Percentiles rank a stretch among this genome's conserved stretches.
Conservation (phyloP, 2,888 invertebrate genomes). For the Beris morrisii region DNA sequence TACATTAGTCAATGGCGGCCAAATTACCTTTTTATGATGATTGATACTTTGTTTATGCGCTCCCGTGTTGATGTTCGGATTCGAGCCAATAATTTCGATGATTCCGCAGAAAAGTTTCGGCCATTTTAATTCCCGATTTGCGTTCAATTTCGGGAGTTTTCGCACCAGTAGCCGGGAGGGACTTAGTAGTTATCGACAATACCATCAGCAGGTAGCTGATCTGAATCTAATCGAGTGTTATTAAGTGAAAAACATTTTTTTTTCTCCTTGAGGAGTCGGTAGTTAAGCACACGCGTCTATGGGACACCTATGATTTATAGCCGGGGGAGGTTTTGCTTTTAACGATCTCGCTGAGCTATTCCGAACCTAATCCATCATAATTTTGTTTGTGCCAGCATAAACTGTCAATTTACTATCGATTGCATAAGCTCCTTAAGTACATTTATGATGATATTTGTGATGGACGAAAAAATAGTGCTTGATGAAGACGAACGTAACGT, state of each 20-base stretch:
- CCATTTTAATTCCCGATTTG: slow-evolving; percentile 14
- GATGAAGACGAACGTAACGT: no score
- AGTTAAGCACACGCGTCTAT: slow-evolving; percentile 16
- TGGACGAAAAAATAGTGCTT: no score
- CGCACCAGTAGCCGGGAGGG: slow-evolving; percentile 1
- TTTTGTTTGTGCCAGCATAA: slow-evolving; percentile 7
- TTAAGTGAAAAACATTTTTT: slow-evolving; percentile 10
- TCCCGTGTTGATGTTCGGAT: slow-evolving; percentile 10
- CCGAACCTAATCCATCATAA: slow-evolving; percentile 26
- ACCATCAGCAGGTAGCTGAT: neutral
- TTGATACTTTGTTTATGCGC: slow-evolving; percentile 35
- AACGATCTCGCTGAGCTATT: slow-evolving; percentile 3
- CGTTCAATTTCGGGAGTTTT: slow-evolving; percentile 3
- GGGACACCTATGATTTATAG: slow-evolving; percentile 28
- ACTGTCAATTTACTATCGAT: no score
- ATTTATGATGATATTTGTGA: no score
- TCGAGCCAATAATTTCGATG: slow-evolving; percentile 23
- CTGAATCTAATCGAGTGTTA: slow-evolving; percentile 22
- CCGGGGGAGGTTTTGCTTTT: slow-evolving; percentile 15
- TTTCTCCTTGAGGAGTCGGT: slow-evolving; percentile 2
- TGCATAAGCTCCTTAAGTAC: no score
- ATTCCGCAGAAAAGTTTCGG: slow-evolving; percentile 29
- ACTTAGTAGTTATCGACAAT: neutral
- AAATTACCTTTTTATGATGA: slow-evolving; percentile 39
- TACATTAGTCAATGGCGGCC: slow-evolving; percentile 31